These are phyloP conservation scores for Siniperca knerii DNA, from an alignment of 2,113 vertebrate genomes.

Conservation along the genomic window DNA sequence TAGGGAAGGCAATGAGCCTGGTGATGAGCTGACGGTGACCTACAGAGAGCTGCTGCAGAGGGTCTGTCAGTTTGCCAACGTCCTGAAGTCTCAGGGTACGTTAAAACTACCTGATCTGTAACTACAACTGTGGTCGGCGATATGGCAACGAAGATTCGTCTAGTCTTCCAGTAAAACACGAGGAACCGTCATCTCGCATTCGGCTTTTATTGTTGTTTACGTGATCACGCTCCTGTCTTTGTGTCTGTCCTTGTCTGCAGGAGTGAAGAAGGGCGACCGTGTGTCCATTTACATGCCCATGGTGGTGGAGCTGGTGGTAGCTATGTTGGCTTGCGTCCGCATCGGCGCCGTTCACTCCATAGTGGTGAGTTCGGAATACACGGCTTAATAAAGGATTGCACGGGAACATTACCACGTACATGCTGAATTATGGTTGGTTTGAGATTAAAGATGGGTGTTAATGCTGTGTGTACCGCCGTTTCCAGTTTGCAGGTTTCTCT, in stretches of 20 bases:
- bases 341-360: slow-evolving; percentile 95
- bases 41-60: slow-evolving; percentile 91
- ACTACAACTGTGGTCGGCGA: too few species aligned
- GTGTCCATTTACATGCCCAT: slow-evolving; percentile 98
- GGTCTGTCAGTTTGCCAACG: slow-evolving; percentile 95
- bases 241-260: slow-evolving; percentile 68
- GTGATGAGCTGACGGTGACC: slow-evolving; percentile 88
- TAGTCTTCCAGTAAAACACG: not conserved
- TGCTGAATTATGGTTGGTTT: not conserved
- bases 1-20: slow-evolving; percentile 97
- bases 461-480: not conserved
- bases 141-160: too few species aligned
- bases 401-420: not conserved
- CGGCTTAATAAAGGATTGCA: not conserved
- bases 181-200: too few species aligned
- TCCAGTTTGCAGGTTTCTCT: slow-evolving; percentile 97
- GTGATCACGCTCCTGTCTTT: not conserved
- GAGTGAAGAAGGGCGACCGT: slow-evolving; percentile 93
- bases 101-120: not conserved
- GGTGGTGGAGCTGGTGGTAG: slow-evolving; percentile 94
- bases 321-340: slow-evolving; percentile 95
- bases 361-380: slow-evolving; percentile 87
- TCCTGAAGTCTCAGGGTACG: slow-evolving; percentile 90
- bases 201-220: not conserved
- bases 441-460: not conserved